Percentiles rank a stretch among this genome's conserved stretches.
phyloP scores from a whole-genome alignment of 2,888 invertebrate genomes.

The Mechanitis messenoides region DNA sequence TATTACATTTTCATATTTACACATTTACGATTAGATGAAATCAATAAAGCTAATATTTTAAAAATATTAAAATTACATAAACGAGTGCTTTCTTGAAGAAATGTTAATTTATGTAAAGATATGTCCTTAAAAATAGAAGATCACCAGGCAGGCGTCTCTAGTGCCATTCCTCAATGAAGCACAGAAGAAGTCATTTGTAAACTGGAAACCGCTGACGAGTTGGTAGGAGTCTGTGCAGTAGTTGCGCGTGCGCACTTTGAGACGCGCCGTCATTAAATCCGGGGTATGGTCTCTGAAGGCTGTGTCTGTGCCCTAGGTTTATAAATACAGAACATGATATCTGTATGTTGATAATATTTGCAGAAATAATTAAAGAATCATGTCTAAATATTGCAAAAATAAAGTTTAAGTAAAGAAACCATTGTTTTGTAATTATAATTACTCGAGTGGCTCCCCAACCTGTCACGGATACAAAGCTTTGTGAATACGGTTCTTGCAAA shows the following conservation, averaged over 20 bases:
- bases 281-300: conserved; percentile 59
- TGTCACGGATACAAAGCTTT: conserved; percentile 59
- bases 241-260: conserved; percentile 61
- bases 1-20: no score
- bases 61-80: no score
- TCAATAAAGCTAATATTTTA: no score
- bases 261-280: conserved; percentile 50
- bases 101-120: no score
- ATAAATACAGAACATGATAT: neutral
- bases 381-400: neutral
- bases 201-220: conserved; percentile 65
- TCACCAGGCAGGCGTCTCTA: conserved; percentile 65
- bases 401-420: conserved; percentile 7
- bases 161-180: conserved; percentile 65
- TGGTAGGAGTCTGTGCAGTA: conserved; percentile 67
- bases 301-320: conserved; percentile 51
- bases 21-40: no score
- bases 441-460: conserved; percentile 67
- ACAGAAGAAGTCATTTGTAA: conserved; percentile 66
- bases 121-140: neutral
- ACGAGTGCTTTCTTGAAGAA: no score
- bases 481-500: conserved; percentile 54
- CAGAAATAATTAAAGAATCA: neutral
- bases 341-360: neutral
- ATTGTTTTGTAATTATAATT: conserved; percentile 23